A percentile compares a stretch with the other conserved stretches of the same genome.
phyloP scores from a whole-genome alignment of 1,140 invertebrate species.

The Chelonus insularis region DNA sequence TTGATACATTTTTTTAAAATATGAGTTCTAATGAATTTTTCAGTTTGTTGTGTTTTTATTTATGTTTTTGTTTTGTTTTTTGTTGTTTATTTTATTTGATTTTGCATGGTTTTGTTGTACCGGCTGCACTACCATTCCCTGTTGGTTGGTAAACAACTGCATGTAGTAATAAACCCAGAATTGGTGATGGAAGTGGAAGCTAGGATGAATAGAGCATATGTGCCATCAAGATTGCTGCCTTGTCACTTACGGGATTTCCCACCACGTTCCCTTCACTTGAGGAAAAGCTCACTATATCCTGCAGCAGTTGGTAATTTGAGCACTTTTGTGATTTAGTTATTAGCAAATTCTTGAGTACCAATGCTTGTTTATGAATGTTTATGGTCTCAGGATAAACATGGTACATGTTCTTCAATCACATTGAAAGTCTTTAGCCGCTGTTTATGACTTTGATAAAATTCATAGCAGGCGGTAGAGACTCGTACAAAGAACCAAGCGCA shows the following conservation, averaged over 20 bases:
- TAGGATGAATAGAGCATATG: conserved; percentile 81
- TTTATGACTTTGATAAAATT: conserved; percentile 14
- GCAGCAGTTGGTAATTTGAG: conserved; percentile 54
- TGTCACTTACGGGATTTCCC: conserved; percentile 50
- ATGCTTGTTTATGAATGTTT: conserved; percentile 11
- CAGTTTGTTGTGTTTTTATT: conserved; percentile 22
- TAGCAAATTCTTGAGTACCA: conserved; percentile 4
- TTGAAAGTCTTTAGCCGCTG: neutral
- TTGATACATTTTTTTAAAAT: too few species aligned
- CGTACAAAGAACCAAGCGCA: conserved; percentile 56
- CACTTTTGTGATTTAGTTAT: conserved; percentile 31
- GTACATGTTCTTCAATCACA: neutral
- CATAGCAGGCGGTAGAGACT: conserved; percentile 50
- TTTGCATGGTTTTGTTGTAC: conserved; percentile 63
- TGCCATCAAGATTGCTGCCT: conserved; percentile 68
- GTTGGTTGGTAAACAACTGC: conserved; percentile 55
- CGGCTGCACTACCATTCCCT: conserved; percentile 51
- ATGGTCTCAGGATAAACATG: conserved; percentile 9
- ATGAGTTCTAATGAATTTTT: too few species aligned
- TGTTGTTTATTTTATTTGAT: conserved; percentile 54
- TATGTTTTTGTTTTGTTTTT: conserved; percentile 49
- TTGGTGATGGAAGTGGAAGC: conserved; percentile 85
- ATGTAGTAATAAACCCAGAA: conserved; percentile 82
- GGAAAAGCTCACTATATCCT: conserved; percentile 57
- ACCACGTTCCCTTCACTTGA: conserved; percentile 50